These are phyloP conservation scores for Apis laboriosa DNA, from an alignment of 1,140 invertebrate genomes.

Conservation along the genomic window DNA sequence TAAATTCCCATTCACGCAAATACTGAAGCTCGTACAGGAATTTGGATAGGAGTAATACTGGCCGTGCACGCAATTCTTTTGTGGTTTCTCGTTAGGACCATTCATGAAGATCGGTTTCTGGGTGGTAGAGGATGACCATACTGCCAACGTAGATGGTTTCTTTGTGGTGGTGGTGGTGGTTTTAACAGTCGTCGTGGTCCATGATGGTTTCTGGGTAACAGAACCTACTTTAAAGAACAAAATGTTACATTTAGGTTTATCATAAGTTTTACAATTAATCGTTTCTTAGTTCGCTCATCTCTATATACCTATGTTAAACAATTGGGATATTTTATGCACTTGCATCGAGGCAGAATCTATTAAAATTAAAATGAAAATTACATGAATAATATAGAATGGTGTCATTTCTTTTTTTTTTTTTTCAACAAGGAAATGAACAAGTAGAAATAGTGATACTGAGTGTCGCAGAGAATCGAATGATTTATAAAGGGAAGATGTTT, in stretches of 20 bases:
- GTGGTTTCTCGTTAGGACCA: slow-evolving; percentile 40
- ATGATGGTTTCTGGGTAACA: background rate
- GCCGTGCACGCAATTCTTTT: slow-evolving; percentile 77
- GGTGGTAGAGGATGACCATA: slow-evolving; percentile 28
- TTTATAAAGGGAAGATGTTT: slow-evolving; percentile 25
- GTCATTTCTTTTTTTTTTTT: slow-evolving; percentile 6
- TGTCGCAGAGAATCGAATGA: background rate
- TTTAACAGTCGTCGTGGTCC: background rate
- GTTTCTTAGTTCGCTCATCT: background rate
- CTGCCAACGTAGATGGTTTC: slow-evolving; percentile 49
- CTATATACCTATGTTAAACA: background rate
- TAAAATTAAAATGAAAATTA: slow-evolving; percentile 9
- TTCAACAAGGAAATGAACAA: background rate
- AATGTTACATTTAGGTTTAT: background rate
- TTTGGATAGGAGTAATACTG: slow-evolving; percentile 80
- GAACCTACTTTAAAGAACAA: background rate
- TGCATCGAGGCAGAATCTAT: background rate
- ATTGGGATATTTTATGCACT: slow-evolving; percentile 12
- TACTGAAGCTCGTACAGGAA: slow-evolving; percentile 85
- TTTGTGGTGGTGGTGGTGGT: slow-evolving; percentile 29
- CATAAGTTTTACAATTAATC: background rate
- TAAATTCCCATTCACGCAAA: slow-evolving; percentile 86
- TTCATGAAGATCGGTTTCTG: slow-evolving; percentile 33
- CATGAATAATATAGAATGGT: background rate
- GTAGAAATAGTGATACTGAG: background rate